Evolutionary conservation across 2,113 vertebrate species (phyloP).

Genomic region (Chelonoidis abingdonii): DNA sequence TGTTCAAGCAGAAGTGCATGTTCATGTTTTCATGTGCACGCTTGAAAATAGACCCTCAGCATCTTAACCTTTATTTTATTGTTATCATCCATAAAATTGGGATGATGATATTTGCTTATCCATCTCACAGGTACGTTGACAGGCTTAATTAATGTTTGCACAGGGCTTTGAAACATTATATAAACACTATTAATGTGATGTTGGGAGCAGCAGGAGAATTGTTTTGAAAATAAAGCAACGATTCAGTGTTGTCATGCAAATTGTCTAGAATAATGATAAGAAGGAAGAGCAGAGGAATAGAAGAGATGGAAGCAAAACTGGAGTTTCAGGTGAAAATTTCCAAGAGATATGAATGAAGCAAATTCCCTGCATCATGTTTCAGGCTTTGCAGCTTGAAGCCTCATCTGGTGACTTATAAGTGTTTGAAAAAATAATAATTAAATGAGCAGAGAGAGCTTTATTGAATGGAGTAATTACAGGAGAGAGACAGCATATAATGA

Average conservation of each 20-base stretch:
- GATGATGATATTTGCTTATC: constrained; percentile 11
- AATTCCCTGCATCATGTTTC: no score
- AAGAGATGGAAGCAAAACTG: no score
- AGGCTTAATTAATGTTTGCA: constrained; percentile 43
- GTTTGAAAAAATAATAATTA: no score
- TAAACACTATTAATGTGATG: constrained; percentile 41
- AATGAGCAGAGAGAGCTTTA: no score
- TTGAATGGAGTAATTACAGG: no score
- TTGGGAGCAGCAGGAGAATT: neutral
- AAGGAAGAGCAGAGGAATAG: no score
- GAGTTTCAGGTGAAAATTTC: no score
- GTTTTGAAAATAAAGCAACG: neutral
- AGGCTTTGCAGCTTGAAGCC: no score
- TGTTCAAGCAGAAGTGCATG: neutral
- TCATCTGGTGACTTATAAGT: no score
- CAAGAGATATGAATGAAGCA: no score
- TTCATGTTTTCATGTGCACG: neutral
- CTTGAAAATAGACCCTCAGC: neutral
- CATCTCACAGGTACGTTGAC: constrained; percentile 12
- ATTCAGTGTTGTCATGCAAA: neutral
- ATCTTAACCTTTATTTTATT: neutral
- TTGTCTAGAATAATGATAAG: no score
- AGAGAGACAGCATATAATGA: no score
- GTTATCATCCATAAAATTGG: constrained; percentile 11
- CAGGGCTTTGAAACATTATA: neutral